A percentile compares a stretch with the other conserved stretches of the same genome.
phyloP scores from a whole-genome alignment of 2,797 vertebrate species.

The Sebastiscus tertius region DNA sequence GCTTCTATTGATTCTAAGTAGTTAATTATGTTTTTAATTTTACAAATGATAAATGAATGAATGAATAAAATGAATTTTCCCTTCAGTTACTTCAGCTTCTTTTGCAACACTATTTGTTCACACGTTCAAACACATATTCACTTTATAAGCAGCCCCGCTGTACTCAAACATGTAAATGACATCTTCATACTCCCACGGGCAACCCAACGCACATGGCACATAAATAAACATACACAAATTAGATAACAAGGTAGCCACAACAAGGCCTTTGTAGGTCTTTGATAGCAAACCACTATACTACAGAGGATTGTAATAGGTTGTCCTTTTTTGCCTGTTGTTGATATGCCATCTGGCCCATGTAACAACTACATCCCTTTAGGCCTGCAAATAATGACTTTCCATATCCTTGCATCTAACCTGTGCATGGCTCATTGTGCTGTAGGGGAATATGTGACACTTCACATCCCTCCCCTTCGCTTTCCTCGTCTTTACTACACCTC shows the following conservation, averaged over 20 bases:
- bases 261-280: constrained; percentile 66
- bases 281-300: constrained; percentile 63
- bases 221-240: constrained; percentile 76
- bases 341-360: constrained; percentile 76
- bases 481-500: constrained; percentile 68
- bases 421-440: constrained; percentile 68
- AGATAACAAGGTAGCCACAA: constrained; percentile 71
- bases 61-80: neutral
- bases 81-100: neutral
- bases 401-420: constrained; percentile 78
- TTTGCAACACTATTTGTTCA: constrained; percentile 15
- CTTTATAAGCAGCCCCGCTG: constrained; percentile 13
- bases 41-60: neutral
- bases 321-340: constrained; percentile 72
- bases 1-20: neutral
- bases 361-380: constrained; percentile 76
- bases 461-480: constrained; percentile 63
- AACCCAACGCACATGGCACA: constrained; percentile 34
- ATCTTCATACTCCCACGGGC: constrained; percentile 47
- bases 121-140: constrained; percentile 12
- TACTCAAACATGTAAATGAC: constrained; percentile 60
- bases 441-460: constrained; percentile 74
- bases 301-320: constrained; percentile 73
- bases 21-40: neutral
- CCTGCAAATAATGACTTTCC: constrained; percentile 82